Conservation (phyloP, 2,797 vertebrate genomes). For the Scolopax bukidnonensis region DNA sequence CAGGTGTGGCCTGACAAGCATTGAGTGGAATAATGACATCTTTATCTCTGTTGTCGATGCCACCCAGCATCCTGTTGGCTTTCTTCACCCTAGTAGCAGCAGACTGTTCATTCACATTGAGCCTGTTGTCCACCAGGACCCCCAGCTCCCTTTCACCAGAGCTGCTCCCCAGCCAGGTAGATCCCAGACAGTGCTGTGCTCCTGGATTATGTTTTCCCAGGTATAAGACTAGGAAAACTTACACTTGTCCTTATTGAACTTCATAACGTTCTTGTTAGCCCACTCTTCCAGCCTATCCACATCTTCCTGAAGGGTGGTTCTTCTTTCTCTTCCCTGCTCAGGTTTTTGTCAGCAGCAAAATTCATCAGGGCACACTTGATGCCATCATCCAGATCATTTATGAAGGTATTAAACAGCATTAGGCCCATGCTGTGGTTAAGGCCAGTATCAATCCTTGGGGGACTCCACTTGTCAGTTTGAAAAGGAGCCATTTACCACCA, state of each 20-base stretch:
- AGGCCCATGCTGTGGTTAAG: background rate
- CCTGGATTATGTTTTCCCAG: background rate
- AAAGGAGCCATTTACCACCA: background rate
- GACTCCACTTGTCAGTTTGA: background rate
- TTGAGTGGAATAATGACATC: background rate
- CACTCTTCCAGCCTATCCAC: background rate
- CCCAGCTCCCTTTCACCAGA: background rate
- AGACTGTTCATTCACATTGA: background rate
- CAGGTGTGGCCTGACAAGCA: background rate
- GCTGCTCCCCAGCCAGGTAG: background rate
- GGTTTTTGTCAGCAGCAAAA: background rate
- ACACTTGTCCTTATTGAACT: background rate
- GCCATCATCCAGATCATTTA: background rate
- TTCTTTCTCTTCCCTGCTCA: background rate
- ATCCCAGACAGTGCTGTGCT: background rate
- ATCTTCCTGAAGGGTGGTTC: background rate
- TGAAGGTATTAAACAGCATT: background rate
- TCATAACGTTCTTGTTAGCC: background rate
- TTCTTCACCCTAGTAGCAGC: background rate
- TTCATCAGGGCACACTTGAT: background rate
- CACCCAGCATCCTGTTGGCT: background rate
- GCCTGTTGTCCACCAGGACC: background rate
- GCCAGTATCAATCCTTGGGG: background rate
- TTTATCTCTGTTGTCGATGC: background rate
- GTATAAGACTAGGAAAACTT: background rate